Base-by-base conservation (phyloP, 2,888 invertebrate genomes). In the Hartigia nigra region DNA sequence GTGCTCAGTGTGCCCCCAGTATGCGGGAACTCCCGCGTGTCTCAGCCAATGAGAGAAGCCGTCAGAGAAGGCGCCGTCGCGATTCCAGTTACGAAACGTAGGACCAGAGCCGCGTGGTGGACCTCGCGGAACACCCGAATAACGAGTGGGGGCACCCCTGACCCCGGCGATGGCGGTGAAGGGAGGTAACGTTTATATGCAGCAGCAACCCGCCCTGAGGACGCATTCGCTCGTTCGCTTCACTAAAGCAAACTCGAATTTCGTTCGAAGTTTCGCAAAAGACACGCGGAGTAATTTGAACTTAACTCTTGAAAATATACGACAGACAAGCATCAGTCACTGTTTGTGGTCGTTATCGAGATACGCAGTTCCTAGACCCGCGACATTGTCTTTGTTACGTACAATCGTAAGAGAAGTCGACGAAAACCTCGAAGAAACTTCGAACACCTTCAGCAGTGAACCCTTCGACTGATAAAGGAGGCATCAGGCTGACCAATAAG, bases 271-370 rank as follows among this genome's bases (percentile, higher is more conserved):
- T 34, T 37, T 74, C 23, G 31, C 55, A 55, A 55, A 78, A 74
- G 74, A 36, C 77, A 78, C 77, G 81, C 78, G 81, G 81, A 80
- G 81, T 81, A 81, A 78, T 80, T 81, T 74, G 80, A 80, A 80
- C 80, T 78, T 75, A 55, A 75, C 31, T 69, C 70, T 74, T 12
- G n/a, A 23, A 34, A 55, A 69, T 74, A 55, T 76, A 37, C 92
- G 93, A 93, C 93, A 93, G 93, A 93, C 93, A 92, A 93, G 93
- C 84, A 83, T 34, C 92, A 91, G 88, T 90, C 87, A 88, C 90
- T 92, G 93, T 93, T 94, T 92, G 94, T 94, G 94, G 94, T 94
- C 94, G 93, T 76, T 76, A 81, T 37, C 69, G 31, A 32, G 76
- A 77, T 34, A 36, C 35, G 34, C 31, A 77, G 79, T 81, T 80